A percentile compares a stretch with the other conserved stretches of the same genome.
phyloP scores from a whole-genome alignment of 2,797 vertebrate genomes.

The Bradypodion ventrale region DNA sequence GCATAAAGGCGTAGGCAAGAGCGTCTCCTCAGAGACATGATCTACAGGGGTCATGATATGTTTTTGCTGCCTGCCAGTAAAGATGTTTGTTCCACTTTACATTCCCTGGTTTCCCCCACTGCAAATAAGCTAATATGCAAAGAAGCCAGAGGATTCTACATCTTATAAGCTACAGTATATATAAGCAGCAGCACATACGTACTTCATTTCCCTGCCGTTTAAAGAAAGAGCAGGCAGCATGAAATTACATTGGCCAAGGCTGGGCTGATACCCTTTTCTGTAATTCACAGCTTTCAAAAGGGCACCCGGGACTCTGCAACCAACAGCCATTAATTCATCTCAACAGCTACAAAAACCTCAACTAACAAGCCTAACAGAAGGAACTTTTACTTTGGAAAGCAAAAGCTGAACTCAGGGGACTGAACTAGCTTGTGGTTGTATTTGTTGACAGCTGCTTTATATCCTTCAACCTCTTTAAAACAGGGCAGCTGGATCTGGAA shows the following conservation, averaged over 20 bases:
- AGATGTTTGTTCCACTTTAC: background rate
- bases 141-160: background rate
- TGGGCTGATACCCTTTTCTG: fast-evolving
- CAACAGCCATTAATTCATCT: background rate
- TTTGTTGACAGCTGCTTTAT: background rate
- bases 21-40: too few relatives aligned
- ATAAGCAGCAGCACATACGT: background rate
- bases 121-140: background rate
- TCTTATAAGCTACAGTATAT: background rate
- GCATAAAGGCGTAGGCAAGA: too few relatives aligned
- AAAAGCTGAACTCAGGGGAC: background rate
- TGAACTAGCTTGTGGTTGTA: background rate
- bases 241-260: background rate
- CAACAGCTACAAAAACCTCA: background rate
- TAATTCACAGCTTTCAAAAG: background rate
- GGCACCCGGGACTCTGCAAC: background rate
- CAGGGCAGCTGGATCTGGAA: background rate
- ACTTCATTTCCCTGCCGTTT: background rate
- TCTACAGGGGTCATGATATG: too few relatives aligned
- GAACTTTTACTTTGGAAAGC: slow-evolving; percentile 4
- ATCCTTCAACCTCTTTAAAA: background rate
- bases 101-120: background rate
- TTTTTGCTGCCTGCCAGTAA: too few relatives aligned
- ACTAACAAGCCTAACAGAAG: fast-evolving
- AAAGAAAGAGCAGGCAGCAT: background rate